phyloP scores from a whole-genome alignment of 2,113 vertebrate species.

The Phycodurus eques region DNA sequence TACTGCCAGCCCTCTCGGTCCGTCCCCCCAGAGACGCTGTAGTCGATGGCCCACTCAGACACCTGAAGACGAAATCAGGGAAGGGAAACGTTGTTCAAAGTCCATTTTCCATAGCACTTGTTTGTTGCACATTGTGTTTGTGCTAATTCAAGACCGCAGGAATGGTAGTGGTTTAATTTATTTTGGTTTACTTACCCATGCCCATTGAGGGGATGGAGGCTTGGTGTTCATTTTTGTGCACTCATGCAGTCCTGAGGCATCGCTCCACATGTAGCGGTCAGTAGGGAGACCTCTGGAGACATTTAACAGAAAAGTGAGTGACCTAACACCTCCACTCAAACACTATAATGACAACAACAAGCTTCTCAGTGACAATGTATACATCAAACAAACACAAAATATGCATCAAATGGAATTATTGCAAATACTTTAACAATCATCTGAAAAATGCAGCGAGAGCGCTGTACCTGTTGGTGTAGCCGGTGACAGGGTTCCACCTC shows the following conservation, averaged over 20 bases:
- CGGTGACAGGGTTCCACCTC: slow-evolving; percentile 94
- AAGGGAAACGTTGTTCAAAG: slow-evolving; percentile 6
- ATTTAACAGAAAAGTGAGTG: not conserved
- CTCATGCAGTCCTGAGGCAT: slow-evolving; percentile 88
- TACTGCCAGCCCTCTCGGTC: slow-evolving; percentile 97
- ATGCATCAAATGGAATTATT: not conserved
- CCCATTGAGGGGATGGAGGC: slow-evolving; percentile 90
- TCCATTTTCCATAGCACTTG: not conserved
- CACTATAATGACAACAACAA: not conserved
- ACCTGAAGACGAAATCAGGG: slow-evolving; percentile 68
- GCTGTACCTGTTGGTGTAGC: slow-evolving; percentile 87
- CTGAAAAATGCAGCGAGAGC: not conserved
- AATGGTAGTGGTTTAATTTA: not conserved
- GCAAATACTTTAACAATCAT: not conserved
- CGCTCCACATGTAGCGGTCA: slow-evolving; percentile 97
- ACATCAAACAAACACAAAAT: not conserved
- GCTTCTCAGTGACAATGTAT: not conserved
- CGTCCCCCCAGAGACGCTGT: slow-evolving; percentile 78
- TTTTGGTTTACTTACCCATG: slow-evolving; percentile 79
- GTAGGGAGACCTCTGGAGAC: slow-evolving; percentile 88
- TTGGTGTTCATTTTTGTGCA: slow-evolving; percentile 87
- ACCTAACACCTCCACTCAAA: not conserved
- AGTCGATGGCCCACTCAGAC: slow-evolving; percentile 90
- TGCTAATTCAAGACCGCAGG: not conserved
- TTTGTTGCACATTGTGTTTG: not conserved